Evolutionary conservation across 2,113 vertebrate species (phyloP), one percentile per base, ranked within the genome.

Genomic region (Brachyhypopomus occidentalis): DNA sequence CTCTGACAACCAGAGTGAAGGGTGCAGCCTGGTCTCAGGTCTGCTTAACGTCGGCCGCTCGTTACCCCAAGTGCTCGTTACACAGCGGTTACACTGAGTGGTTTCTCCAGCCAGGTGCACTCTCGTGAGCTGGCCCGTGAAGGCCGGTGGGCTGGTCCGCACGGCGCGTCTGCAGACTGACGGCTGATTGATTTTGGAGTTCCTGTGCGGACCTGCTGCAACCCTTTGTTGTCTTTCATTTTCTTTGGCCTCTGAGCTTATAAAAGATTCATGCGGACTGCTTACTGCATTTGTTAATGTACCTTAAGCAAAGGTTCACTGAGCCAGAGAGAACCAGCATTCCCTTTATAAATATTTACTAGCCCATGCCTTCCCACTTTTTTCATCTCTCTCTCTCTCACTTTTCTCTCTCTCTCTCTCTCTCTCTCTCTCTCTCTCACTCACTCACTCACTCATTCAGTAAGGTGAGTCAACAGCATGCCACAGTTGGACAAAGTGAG

Each of bases 231-330:
- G 83, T 91, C 84, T 90, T 88, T 85, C 81, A 87, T 89, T 90
- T 87, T 88, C 79, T 85, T 86, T 81, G 84, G 79, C 86, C 86
- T 84, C 83, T 81, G 59, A 86, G 86, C 84, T 88, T 85, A 92
- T 92, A 86, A 91, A 92, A 91, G 84, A 93, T 92, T 92, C 86
- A 92, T 92, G 88, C 20, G 25, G 82, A 56, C 59, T 84, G 86
- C 86, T 83, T 85, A 83, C 84, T 82, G 66, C 88, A 86, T 90
- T 88, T 89, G 89, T 88, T 87, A 86, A 89, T 90, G 86, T 89
- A 86, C 85, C 84, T 87, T 84, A 90, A 86, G 82, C 80, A 77
- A 77, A 79, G 79, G 74, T 74, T 77, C 55, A 66, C 78, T 63
- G 55, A 87, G 79, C 83, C 64, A 77, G 79, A 74, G 72, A 84